These are phyloP conservation scores for Chionis minor DNA, from an alignment of 2,113 vertebrate genomes.

Conservation along the genomic window DNA sequence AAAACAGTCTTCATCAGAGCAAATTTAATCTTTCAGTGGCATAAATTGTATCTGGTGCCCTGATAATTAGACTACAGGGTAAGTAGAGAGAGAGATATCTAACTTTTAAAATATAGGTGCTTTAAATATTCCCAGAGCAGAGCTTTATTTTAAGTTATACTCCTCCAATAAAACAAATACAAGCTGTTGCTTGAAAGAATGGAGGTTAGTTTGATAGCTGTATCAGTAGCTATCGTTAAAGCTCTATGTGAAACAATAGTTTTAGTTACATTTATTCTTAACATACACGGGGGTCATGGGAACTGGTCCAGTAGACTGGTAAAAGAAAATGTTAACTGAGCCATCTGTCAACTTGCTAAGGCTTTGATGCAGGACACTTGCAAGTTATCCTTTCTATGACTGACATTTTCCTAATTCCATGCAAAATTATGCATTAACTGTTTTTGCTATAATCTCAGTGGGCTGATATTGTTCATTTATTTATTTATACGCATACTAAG, in stretches of 20 bases:
- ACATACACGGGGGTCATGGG: background rate
- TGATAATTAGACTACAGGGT: background rate
- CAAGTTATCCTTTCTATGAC: background rate
- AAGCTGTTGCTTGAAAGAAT: background rate
- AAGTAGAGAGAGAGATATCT: background rate
- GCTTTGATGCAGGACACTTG: background rate
- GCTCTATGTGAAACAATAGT: background rate
- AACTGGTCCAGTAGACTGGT: background rate
- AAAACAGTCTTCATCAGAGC: background rate
- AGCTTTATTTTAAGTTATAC: background rate
- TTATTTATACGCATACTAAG: constrained; percentile 7
- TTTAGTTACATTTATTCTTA: background rate
- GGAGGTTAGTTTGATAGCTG: background rate
- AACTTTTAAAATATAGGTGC: background rate
- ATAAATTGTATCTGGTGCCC: background rate
- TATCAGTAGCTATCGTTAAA: background rate
- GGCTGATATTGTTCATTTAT: background rate
- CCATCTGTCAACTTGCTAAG: background rate
- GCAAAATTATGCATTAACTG: constrained; percentile 15
- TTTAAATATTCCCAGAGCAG: background rate
- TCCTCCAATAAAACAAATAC: background rate
- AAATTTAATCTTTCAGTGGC: background rate
- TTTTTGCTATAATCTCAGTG: background rate
- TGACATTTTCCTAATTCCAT: constrained; percentile 26
- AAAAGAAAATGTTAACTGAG: background rate